Percentiles rank a stretch among this genome's conserved stretches.
Conservation (phyloP, 37 sponge, comb jelly and placozoan genomes). For the Spongia lamella region DNA sequence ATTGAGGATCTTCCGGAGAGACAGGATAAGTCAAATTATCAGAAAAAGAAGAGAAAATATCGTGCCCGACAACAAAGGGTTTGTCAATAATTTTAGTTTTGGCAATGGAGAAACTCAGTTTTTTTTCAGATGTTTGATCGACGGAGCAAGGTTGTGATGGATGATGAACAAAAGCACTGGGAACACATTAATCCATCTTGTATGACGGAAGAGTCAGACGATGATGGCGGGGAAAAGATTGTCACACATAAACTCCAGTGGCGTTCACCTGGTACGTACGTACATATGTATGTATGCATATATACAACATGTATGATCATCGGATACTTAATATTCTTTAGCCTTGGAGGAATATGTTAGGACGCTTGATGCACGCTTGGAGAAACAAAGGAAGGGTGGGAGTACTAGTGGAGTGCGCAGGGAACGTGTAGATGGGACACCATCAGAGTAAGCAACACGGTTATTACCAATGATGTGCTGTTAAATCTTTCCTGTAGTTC, state of each 20-base stretch:
- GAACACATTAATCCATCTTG: slow-evolving; percentile 59
- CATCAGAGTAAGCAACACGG: slow-evolving; percentile 22
- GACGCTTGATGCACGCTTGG: slow-evolving; percentile 72
- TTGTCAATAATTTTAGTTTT: slow-evolving; percentile 5
- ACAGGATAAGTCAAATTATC: slow-evolving; percentile 77
- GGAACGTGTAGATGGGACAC: slow-evolving; percentile 49
- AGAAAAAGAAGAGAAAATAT: slow-evolving; percentile 80
- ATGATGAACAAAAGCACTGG: slow-evolving; percentile 69
- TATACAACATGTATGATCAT: neutral
- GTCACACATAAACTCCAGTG: slow-evolving; percentile 79
- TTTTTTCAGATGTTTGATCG: slow-evolving; percentile 42
- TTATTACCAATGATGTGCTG: no score
- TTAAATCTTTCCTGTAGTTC: slow-evolving; percentile 9
- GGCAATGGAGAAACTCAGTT: neutral
- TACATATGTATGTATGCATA: slow-evolving; percentile 2
- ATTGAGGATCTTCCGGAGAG: slow-evolving; percentile 81
- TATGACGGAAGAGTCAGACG: slow-evolving; percentile 84
- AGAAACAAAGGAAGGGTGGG: slow-evolving; percentile 57
- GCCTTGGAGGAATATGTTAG: slow-evolving; percentile 73
- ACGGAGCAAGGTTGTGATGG: slow-evolving; percentile 68
- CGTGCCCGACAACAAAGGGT: slow-evolving; percentile 78
- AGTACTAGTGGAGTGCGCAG: slow-evolving; percentile 56
- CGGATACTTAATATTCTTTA: neutral
- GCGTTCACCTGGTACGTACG: slow-evolving; percentile 71
- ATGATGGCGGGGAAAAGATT: slow-evolving; percentile 72